phyloP scores from a whole-genome alignment of 2,797 vertebrate species.

The Lemur catta region DNA sequence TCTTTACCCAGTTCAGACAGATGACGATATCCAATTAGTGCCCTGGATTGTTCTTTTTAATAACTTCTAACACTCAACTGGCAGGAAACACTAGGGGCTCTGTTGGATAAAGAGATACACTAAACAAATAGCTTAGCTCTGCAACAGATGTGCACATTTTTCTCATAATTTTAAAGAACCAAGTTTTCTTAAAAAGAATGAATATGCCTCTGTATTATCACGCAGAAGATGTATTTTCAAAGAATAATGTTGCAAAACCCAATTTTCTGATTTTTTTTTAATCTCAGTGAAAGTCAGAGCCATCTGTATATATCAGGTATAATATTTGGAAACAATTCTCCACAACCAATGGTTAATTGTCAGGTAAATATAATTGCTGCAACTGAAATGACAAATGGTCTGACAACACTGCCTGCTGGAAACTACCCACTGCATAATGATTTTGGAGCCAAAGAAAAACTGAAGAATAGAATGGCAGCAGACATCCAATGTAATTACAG shows the following conservation, averaged over 20 bases:
- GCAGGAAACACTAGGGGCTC: background rate
- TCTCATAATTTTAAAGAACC: constrained; percentile 34
- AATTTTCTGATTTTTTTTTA: background rate
- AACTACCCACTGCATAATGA: constrained; percentile 56
- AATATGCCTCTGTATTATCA: background rate
- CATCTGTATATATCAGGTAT: background rate
- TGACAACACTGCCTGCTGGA: constrained; percentile 57
- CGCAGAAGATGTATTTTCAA: constrained; percentile 3
- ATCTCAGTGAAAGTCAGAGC: constrained; percentile 28
- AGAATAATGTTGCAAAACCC: constrained; percentile 8
- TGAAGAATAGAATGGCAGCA: constrained; percentile 46
- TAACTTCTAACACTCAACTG: constrained; percentile 17
- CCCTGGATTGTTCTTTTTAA: constrained; percentile 65
- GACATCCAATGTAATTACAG: constrained; percentile 61
- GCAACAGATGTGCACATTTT: background rate
- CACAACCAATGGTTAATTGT: constrained; percentile 59
- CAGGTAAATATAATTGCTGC: constrained; percentile 52
- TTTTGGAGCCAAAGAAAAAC: constrained; percentile 58
- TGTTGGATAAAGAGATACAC: background rate
- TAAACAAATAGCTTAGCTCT: constrained; percentile 1
- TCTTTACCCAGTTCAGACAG: constrained; percentile 69
- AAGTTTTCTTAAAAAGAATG: constrained; percentile 36
- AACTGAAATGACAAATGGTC: constrained; percentile 68
- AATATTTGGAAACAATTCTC: constrained; percentile 64
- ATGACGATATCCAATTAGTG: constrained; percentile 76